Evolutionary conservation across 2,113 vertebrate genomes (phyloP).

Genomic region (Toxotes chatareus): DNA sequence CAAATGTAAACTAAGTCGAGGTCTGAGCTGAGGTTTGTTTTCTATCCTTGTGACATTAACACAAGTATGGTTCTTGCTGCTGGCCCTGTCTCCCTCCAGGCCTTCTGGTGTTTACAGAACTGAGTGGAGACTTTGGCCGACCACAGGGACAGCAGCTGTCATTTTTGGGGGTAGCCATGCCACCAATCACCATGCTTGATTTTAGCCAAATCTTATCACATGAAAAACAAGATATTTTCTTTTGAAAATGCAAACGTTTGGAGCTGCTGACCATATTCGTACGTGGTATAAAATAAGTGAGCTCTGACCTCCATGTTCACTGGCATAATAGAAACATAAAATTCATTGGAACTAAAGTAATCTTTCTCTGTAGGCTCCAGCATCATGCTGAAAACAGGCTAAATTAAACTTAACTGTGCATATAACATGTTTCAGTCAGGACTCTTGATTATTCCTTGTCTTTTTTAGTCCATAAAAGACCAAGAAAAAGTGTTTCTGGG

Average conservation of each 20-base stretch:
- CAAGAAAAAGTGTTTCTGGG: not conserved
- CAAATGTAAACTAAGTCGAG: not conserved
- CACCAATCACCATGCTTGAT: conserved; percentile 24
- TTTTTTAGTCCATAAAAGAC: too few relatives aligned
- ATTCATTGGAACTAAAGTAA: not conserved
- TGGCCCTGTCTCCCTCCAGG: conserved; percentile 61
- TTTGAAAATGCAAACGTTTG: not conserved
- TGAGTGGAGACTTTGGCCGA: conserved; percentile 52
- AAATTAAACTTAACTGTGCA: not conserved
- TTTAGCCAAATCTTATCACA: conserved; percentile 11
- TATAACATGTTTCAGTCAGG: too few relatives aligned
- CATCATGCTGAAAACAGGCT: not conserved
- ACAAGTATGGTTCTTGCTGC: conserved; percentile 44
- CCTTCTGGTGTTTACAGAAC: conserved; percentile 83
- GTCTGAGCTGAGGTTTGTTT: not conserved
- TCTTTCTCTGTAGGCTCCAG: not conserved
- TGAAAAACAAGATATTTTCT: not conserved
- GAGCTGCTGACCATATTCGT: not conserved
- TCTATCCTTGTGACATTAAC: conserved; percentile 47
- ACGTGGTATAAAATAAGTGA: not conserved
- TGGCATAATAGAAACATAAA: not conserved
- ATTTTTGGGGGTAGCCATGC: conserved; percentile 45
- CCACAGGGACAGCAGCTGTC: conserved; percentile 82
- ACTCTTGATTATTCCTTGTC: too few relatives aligned
- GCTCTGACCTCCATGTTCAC: not conserved